Evolutionary conservation across 2,797 vertebrate species (phyloP).

Genomic region (Halcyon chelicuti): DNA sequence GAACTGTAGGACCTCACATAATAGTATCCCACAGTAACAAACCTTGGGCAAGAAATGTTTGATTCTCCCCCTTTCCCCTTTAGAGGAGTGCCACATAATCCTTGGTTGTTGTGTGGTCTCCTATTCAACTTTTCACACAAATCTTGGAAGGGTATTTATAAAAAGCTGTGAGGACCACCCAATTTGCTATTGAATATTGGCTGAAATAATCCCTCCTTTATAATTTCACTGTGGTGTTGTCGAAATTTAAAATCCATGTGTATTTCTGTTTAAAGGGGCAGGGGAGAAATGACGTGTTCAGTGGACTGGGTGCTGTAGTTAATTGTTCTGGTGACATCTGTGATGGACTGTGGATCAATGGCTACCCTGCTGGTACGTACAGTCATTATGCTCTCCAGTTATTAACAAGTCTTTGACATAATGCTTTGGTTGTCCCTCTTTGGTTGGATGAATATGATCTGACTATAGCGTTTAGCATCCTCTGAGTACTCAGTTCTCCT

Average conservation of each 20-base stretch:
- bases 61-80: slow-evolving; percentile 30
- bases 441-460: slow-evolving; percentile 45
- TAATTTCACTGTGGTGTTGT: slow-evolving; percentile 61
- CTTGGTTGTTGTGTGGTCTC: slow-evolving; percentile 66
- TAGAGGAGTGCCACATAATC: slow-evolving; percentile 58
- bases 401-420: slow-evolving; percentile 19
- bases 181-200: slow-evolving; percentile 70
- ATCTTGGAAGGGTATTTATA: slow-evolving; percentile 72
- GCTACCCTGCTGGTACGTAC: slow-evolving; percentile 72
- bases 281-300: slow-evolving; percentile 75
- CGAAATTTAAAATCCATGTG: slow-evolving; percentile 55
- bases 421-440: slow-evolving; percentile 15
- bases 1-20: slow-evolving; percentile 41
- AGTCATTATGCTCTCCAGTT: slow-evolving; percentile 38
- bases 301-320: slow-evolving; percentile 66
- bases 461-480: background rate
- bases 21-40: slow-evolving; percentile 63
- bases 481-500: background rate
- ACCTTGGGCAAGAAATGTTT: slow-evolving; percentile 47
- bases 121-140: slow-evolving; percentile 69
- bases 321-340: slow-evolving; percentile 78
- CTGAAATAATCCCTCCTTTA: slow-evolving; percentile 75
- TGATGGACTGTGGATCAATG: slow-evolving; percentile 77
- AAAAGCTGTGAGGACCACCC: slow-evolving; percentile 74
- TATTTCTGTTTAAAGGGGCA: slow-evolving; percentile 75